A percentile compares a stretch with the other conserved stretches of the same genome.
These are phyloP conservation scores for Amazona vittata DNA, from an alignment of 2,113 vertebrate genomes.

Conservation along the genomic window DNA sequence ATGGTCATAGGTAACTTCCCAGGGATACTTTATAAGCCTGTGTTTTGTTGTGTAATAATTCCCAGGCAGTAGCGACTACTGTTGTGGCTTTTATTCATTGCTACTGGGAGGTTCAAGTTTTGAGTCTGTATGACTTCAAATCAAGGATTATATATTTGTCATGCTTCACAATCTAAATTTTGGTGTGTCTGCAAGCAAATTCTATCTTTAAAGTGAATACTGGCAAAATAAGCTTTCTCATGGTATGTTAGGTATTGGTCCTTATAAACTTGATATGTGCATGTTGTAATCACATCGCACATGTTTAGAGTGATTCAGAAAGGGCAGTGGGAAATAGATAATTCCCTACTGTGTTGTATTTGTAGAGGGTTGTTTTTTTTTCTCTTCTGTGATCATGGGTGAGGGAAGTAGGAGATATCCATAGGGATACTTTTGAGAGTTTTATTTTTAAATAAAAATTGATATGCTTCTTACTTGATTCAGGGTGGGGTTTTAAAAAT, in stretches of 20 bases:
- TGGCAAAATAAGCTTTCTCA: not conserved
- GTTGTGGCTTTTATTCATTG: not conserved
- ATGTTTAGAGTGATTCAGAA: not conserved
- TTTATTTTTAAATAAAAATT: constrained; percentile 8
- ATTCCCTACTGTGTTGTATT: not conserved
- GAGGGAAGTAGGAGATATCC: not conserved
- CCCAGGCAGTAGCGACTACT: not conserved
- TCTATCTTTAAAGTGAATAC: not conserved
- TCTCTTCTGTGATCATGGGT: not conserved
- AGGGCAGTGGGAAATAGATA: not conserved
- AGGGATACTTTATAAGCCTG: not conserved
- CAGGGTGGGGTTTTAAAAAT: not conserved
- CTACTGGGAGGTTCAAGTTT: not conserved
- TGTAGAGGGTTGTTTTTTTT: not conserved
- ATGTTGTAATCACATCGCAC: not conserved
- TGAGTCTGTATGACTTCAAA: not conserved
- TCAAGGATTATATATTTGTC: not conserved
- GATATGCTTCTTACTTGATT: not conserved
- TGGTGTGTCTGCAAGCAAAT: not conserved
- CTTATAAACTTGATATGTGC: not conserved
- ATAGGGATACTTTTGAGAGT: not conserved
- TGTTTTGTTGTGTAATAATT: not conserved
- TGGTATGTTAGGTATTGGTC: not conserved
- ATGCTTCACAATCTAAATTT: not conserved
- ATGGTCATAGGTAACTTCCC: not conserved